phyloP scores from a whole-genome alignment of 2,888 invertebrate species.

The Corythucha ciliata region DNA sequence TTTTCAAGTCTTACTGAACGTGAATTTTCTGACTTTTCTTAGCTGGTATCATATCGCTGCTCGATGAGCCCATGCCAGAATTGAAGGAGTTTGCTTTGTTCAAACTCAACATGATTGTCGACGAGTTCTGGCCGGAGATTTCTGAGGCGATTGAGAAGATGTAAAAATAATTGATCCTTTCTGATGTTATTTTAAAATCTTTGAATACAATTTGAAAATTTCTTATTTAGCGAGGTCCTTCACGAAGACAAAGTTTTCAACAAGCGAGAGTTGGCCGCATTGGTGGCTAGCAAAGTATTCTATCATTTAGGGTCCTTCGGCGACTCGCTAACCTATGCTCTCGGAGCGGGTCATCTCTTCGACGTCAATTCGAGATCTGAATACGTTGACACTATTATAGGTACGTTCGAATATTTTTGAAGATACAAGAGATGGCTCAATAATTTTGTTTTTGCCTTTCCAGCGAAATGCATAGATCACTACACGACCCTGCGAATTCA shows the following conservation, averaged over 20 bases:
- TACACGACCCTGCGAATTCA: conserved; percentile 81
- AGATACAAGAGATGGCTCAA: no score
- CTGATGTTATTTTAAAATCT: not conserved
- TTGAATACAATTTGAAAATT: conserved; percentile 10
- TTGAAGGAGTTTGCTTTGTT: conserved; percentile 87
- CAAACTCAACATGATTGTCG: conserved; percentile 86
- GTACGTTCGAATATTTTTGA: no score
- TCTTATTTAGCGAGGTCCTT: conserved; percentile 70
- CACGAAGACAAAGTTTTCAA: conserved; percentile 85
- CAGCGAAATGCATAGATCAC: conserved; percentile 92
- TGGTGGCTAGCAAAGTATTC: conserved; percentile 97
- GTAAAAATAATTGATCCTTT: conserved; percentile 47
- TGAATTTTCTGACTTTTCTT: conserved; percentile 14
- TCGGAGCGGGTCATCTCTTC: conserved; percentile 90
- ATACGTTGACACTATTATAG: conserved; percentile 92
- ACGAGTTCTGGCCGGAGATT: conserved; percentile 98
- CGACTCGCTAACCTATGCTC: conserved; percentile 92
- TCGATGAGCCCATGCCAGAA: conserved; percentile 89
- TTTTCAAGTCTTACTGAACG: conserved; percentile 4
- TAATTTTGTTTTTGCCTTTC: no score
- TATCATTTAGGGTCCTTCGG: conserved; percentile 96
- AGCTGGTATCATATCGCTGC: conserved; percentile 88
- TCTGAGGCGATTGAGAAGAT: conserved; percentile 96
- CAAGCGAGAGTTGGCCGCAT: conserved; percentile 85
- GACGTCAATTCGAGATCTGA: conserved; percentile 89